Evolutionary conservation across 2,888 invertebrate genomes (phyloP), one percentile per base, ranked within the genome.

Genomic region (Minunthozetes semirufus): DNA sequence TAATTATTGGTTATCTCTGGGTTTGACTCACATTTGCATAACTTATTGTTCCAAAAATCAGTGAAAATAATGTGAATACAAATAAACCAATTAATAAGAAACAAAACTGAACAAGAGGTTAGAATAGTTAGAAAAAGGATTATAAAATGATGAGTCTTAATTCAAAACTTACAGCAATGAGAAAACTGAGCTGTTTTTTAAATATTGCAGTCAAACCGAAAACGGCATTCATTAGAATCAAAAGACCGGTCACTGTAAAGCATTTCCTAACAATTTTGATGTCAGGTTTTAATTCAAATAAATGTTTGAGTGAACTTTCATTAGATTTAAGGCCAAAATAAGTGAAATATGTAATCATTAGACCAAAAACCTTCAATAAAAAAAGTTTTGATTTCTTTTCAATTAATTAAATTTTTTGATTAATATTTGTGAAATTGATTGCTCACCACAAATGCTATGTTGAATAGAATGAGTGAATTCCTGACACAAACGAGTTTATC

Each of bases 61-160:
- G 9, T 8, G 66, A 66, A 66, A 66, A 66, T 11, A 66, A n/a
- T 29, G 66, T 66, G 42, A 66, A 66, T 19, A 38, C 19, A 11
- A 38, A 29, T 66, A 42, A 66, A 17, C 66, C 66, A n/a, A 66
- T 66, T 38, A 66, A 66, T 66, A 66, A 38, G 19, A 66, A 66
- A 38, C 66, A 66, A n/a, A 66, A 66, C 66, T 66, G 8, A 61
- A 61, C 19, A 53, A 53, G 19, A 48, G n/a, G 3, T 13, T 3
- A 48, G 13, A 48, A 17, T 48, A 4, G 5, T n/a, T 19, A n/a
- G 19, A 19, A 53, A 53, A 53, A 53, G 6, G 19, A 48, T n/a
- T n/a, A n/a, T n/a, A n/a, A n/a, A n/a, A n/a, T n/a, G n/a, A n/a
- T n/a, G n/a, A n/a, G n/a, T n/a, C n/a, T n/a, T n/a, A n/a, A n/a